Conservation (phyloP, 1,140 invertebrate genomes). For the Drosophila tani region DNA sequence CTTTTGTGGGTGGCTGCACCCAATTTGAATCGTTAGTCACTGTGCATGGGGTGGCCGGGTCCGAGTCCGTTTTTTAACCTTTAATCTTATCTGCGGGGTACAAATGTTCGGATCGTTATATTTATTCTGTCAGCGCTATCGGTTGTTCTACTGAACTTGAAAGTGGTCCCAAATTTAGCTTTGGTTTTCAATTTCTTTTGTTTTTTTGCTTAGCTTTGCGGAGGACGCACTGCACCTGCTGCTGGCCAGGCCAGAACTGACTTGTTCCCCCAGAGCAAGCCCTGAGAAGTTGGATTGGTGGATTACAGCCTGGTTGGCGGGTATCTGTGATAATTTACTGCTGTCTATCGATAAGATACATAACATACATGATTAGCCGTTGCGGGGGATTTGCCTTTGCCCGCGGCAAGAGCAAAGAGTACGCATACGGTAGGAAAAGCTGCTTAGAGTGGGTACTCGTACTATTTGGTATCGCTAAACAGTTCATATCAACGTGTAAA, state of each 20-base stretch:
- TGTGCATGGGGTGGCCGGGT: conserved; percentile 6
- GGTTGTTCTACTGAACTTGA: conserved; percentile 32
- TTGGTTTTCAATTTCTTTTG: conserved; percentile 1
- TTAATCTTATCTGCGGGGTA: conserved; percentile 58
- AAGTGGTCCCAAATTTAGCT: conserved; percentile 5
- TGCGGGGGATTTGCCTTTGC: conserved; percentile 31
- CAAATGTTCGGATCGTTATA: conserved; percentile 21
- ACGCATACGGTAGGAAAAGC: background rate
- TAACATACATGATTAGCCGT: conserved; percentile 32
- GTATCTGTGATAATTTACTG: conserved; percentile 22
- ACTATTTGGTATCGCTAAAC: background rate
- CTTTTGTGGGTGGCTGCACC: too few species aligned
- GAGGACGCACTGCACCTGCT: conserved; percentile 29
- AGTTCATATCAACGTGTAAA: background rate
- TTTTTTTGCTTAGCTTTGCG: background rate
- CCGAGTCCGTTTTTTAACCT: conserved; percentile 41
- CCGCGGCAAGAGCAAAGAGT: conserved; percentile 16
- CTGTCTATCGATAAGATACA: conserved; percentile 53
- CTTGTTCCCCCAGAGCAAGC: background rate
- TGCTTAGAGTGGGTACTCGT: background rate
- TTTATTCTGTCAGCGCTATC: conserved; percentile 32
- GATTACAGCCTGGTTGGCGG: conserved; percentile 23
- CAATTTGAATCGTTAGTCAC: conserved; percentile 15
- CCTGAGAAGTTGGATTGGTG: conserved; percentile 7
- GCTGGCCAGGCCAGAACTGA: conserved; percentile 41